These are phyloP conservation scores for Synchiropus splendidus DNA, from an alignment of 2,113 vertebrate genomes.

Conservation along the genomic window DNA sequence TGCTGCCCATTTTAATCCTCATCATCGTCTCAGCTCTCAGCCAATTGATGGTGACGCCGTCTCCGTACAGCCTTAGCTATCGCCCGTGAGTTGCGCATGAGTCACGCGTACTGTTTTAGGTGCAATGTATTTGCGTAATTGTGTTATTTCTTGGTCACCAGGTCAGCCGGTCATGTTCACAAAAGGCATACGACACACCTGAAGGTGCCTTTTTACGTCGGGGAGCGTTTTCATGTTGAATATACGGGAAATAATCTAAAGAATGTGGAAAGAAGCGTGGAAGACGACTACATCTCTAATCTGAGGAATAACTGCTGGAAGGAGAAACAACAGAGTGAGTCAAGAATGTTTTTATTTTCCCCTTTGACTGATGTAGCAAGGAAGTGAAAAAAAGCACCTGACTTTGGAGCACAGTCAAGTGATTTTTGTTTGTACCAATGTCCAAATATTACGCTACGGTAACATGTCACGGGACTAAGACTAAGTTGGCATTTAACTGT, in stretches of 20 bases:
- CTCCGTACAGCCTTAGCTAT: slow-evolving; percentile 92
- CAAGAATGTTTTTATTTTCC: background rate
- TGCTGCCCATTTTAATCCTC: slow-evolving; percentile 94
- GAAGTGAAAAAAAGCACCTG: no score
- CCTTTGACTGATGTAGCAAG: no score
- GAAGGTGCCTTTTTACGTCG: slow-evolving; percentile 87
- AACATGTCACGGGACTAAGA: no score
- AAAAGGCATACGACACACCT: slow-evolving; percentile 81
- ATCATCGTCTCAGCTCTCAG: slow-evolving; percentile 92
- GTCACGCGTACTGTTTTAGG: background rate
- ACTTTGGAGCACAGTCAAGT: no score
- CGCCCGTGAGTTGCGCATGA: slow-evolving; percentile 76
- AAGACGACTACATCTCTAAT: slow-evolving; percentile 94
- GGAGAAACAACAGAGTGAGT: slow-evolving; percentile 95
- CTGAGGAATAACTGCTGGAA: slow-evolving; percentile 98
- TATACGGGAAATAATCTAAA: slow-evolving; percentile 80
- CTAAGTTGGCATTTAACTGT: no score
- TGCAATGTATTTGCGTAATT: no score
- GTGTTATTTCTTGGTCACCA: slow-evolving; percentile 13
- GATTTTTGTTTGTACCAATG: no score
- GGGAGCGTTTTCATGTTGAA: slow-evolving; percentile 89
- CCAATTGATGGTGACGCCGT: slow-evolving; percentile 92
- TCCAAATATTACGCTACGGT: no score
- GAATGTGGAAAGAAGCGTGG: slow-evolving; percentile 87
- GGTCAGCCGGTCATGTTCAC: slow-evolving; percentile 63